Base-by-base conservation (phyloP, 1,140 invertebrate species). In the Lepidurus apus region DNA sequence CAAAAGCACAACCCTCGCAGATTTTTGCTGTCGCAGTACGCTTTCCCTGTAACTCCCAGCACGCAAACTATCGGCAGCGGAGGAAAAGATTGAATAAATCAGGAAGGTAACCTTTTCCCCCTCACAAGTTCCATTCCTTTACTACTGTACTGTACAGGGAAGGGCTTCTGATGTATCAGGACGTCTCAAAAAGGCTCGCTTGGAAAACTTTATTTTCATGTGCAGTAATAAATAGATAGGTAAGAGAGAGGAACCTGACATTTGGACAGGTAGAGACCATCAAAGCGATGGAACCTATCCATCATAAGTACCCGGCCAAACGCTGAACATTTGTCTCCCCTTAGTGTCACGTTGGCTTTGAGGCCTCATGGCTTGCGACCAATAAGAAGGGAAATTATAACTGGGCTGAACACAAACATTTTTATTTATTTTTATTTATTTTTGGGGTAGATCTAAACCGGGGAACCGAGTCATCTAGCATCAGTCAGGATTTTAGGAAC, bases 211-310 rank as follows among this genome's bases (percentile, higher is more conserved):
- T 65, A 17, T 65, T 9, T 65, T 65, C 53, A 65, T 21, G 53
- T 7, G 17, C 53, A 13, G 34, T 34, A 17, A 21, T 13, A 11
- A 65, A 65, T 65, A 65, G 21, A 65, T 65, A 65, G 53, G 21
- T 21, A 65, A 65, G 53, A 65, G 53, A 65, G 53, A 65, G 53
- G 21, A 21, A 65, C 53, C 53, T 65, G 53, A 65, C 53, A 65
- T 65, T 65, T 65, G 53, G 53, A 65, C 53, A 65, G 53, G 53
- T 65, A 65, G 53, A 65, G 53, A 65, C 53, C 53, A 65, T 65
- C 53, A 65, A 65, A 65, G 53, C 53, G 53, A 65, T 65, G 53
- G 53, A 65, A 17, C 53, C 53, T 65, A 65, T 65, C 53, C 53
- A 65, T 65, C 53, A 65, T 65, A 65, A 65, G 53, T 21, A n/a